These are phyloP conservation scores for Chlamydotis undulata DNA, from an alignment of 2,113 vertebrate species.

Conservation along the genomic window DNA sequence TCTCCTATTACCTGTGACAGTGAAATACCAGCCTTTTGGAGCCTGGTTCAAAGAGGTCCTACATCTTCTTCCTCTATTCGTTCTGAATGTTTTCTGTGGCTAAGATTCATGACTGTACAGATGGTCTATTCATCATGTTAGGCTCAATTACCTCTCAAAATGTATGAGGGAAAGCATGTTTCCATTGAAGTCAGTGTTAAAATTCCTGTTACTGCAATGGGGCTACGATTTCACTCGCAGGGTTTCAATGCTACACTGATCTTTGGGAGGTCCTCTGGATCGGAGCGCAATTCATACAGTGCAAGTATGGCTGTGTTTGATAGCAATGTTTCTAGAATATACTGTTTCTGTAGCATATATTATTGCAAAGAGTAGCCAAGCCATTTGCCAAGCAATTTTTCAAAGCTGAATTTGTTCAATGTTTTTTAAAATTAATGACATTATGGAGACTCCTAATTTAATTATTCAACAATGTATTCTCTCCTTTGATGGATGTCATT, in stretches of 20 bases:
- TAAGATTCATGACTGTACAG: slow-evolving; percentile 33
- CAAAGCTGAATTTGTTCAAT: background rate
- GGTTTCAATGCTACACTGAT: background rate
- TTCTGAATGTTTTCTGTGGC: slow-evolving; percentile 55
- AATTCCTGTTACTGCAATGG: background rate
- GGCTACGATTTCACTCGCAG: background rate
- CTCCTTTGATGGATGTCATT: slow-evolving; percentile 25
- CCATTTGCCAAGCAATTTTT: background rate
- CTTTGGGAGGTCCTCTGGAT: background rate
- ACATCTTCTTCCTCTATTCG: background rate
- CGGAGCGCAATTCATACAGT: background rate
- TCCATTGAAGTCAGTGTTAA: slow-evolving; percentile 25
- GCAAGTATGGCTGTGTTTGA: background rate
- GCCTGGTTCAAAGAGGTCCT: background rate
- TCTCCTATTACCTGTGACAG: background rate
- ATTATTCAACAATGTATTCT: slow-evolving; percentile 36
- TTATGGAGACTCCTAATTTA: background rate
- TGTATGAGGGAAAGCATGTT: slow-evolving; percentile 1
- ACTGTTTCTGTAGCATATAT: background rate
- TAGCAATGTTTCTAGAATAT: background rate
- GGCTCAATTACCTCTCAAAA: slow-evolving; percentile 51
- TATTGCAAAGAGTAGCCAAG: background rate
- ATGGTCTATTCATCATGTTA: slow-evolving; percentile 57
- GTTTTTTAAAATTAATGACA: slow-evolving; percentile 29
- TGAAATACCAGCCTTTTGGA: slow-evolving; percentile 2